Conservation (phyloP, 2,797 vertebrate species). For the Petrocephalus sullivani region DNA sequence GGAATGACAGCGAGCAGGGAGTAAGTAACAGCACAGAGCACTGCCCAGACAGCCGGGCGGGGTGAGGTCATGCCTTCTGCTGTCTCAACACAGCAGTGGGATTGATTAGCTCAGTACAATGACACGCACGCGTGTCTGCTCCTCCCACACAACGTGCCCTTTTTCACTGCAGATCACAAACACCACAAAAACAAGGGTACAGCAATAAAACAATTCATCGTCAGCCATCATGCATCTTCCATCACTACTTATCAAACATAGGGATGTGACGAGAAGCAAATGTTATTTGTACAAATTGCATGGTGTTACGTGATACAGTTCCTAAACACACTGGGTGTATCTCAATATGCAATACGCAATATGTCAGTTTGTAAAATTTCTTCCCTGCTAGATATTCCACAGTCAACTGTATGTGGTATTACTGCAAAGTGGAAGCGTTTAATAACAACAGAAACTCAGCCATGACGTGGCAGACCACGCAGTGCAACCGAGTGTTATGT, state of each 20-base stretch:
- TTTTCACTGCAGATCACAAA: neutral
- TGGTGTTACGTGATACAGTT: neutral
- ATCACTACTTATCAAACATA: neutral
- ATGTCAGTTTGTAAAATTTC: too few species aligned
- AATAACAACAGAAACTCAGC: too few species aligned
- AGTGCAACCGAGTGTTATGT: neutral
- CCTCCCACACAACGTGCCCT: neutral
- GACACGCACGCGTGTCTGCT: neutral
- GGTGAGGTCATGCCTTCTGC: slow-evolving; percentile 11
- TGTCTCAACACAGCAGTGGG: neutral
- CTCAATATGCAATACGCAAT: too few species aligned
- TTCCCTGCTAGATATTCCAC: too few species aligned
- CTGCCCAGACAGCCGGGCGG: neutral
- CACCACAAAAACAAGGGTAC: neutral
- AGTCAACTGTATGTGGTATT: too few species aligned
- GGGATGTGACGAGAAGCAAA: neutral
- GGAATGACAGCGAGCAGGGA: neutral
- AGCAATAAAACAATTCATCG: neutral
- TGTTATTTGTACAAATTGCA: neutral
- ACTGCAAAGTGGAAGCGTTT: too few species aligned
- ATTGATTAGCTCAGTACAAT: neutral
- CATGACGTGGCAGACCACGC: too few species aligned
- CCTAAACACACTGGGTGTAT: neutral
- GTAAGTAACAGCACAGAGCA: neutral
- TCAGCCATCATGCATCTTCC: neutral